Evolutionary conservation across 2,113 vertebrate genomes (phyloP), one percentile per base, ranked within the genome.

Genomic region (Shinisaurus crocodilurus): DNA sequence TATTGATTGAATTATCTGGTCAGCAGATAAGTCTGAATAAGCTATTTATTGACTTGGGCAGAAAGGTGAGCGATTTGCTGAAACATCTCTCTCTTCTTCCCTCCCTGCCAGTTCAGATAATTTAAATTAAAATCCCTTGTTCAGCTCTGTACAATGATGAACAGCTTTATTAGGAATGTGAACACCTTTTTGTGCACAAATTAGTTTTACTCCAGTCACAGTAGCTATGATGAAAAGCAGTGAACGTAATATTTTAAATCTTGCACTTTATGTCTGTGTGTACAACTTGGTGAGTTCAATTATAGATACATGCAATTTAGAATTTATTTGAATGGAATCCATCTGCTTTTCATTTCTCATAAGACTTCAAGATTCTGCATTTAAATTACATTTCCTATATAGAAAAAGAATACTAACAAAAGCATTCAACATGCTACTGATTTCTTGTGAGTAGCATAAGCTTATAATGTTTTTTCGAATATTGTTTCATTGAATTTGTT

Each of bases 1-100:
- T 95, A 89, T 89, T 91, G 94, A 85, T 95, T 86, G 1, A 92
- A 87, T 93, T 96, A 87, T 94, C 92, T 95, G 94, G 88, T 95
- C 50, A 93, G 90, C 91, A 95, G n/a, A 88, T 85, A 80, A 87
- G 63, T 91, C 89, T 77, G 75, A 91, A 80, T 70, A 88, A 93
- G 85, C 50, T 92, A 86, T 86, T 89, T 93, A 95, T 91, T 93
- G 86, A 85, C 5, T 0, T 84, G 87, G 89, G 48, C 23, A 69
- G 82, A 85, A 88, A 60, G 83, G 29, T 88, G 89, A 89, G 84
- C 81, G 83, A 90, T 96, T 92, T 93, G 91, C 92, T 92, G 88
- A 88, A 76, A 60, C 70, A 37, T n/a, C 32, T 84, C 60, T 60
- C 45, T 45, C 29, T 27, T 45, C 48, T 8, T 50, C 67, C 27